These are phyloP conservation scores for Picus viridis DNA, from an alignment of 2,797 vertebrate species.

Conservation along the genomic window DNA sequence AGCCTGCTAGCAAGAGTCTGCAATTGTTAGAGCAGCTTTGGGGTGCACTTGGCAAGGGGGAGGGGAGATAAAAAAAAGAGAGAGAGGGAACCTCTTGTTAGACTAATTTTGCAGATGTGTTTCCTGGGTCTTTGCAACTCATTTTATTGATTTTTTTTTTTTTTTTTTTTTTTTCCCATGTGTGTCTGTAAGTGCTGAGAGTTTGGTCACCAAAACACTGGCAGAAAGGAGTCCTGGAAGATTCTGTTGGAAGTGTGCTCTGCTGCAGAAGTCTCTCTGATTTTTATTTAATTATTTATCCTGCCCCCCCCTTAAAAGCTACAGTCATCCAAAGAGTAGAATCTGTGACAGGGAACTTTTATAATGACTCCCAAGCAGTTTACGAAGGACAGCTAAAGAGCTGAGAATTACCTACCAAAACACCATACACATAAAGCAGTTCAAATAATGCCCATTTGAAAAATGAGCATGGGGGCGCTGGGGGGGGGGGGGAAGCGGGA, in stretches of 20 bases:
- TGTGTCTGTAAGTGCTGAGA: neutral
- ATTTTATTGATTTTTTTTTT: neutral
- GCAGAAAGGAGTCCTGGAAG: neutral
- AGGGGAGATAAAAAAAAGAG: neutral
- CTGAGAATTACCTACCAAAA: neutral
- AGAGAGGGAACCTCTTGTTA: neutral
- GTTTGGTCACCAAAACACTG: neutral
- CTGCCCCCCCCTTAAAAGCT: neutral
- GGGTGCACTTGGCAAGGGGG: neutral
- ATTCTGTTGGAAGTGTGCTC: neutral
- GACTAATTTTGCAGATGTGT: neutral
- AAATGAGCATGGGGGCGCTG: too few species aligned
- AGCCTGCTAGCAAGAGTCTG: neutral
- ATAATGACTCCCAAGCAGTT: neutral
- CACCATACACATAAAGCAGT: neutral
- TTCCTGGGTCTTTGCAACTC: neutral
- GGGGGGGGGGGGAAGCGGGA: too few species aligned
- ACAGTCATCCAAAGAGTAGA: neutral
- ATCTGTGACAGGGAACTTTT: neutral
- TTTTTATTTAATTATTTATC: neutral
- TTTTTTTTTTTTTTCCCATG: too few species aligned
- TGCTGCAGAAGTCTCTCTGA: neutral
- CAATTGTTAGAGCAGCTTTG: neutral
- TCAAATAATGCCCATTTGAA: neutral
- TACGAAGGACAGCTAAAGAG: neutral